Base-by-base conservation (phyloP, 1,140 invertebrate genomes). In the Venturia canescens region DNA sequence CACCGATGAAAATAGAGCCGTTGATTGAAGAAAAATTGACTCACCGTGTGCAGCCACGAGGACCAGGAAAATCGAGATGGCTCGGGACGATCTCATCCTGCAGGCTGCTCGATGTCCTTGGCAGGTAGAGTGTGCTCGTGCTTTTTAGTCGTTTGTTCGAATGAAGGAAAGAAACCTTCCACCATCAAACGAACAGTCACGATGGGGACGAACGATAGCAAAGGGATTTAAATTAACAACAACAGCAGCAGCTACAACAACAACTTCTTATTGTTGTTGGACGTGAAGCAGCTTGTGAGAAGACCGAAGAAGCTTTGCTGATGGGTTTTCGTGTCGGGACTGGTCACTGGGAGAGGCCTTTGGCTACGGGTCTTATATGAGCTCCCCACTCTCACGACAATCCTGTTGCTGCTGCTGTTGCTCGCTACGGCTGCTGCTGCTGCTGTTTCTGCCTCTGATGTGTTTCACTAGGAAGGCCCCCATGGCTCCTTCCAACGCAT, bases 321-420 rank as follows among this genome's bases (percentile, higher is more conserved):
- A 90, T 91, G 88, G 88, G 90, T 91, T 91, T 91, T 91, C 90
- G 90, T 90, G 89, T 90, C 87, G 88, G 89, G 89, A 90, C 90
- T 91, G 90, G 86, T 90, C 88, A 91, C 90, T 91, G 90, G 87
- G 88, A 90, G 90, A 91, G 89, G 89, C 88, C 87, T 90, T 91
- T 91, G 89, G 84, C 85, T 88, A 89, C 87, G 87, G 89, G 88
- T 91, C 90, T 91, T 91, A 91, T 91, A 91, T 90, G 90, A 91
- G 84, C 89, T 88, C 90, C 90, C 90, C 90, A 91, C 90, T 90
- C 90, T 89, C 76, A 69, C 53, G 66, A 29, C 26, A 57, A 82
- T 79, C 82, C 84, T 83, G 83, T 85, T 84, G 86, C 80, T 79
- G 66, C 66, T 69, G 66, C 66, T 69, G 50, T 27, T 76, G 72